A percentile compares a stretch with the other conserved stretches of the same genome.
phyloP scores from a whole-genome alignment of 1,140 invertebrate genomes.

The Acyrthosiphon pisum region DNA sequence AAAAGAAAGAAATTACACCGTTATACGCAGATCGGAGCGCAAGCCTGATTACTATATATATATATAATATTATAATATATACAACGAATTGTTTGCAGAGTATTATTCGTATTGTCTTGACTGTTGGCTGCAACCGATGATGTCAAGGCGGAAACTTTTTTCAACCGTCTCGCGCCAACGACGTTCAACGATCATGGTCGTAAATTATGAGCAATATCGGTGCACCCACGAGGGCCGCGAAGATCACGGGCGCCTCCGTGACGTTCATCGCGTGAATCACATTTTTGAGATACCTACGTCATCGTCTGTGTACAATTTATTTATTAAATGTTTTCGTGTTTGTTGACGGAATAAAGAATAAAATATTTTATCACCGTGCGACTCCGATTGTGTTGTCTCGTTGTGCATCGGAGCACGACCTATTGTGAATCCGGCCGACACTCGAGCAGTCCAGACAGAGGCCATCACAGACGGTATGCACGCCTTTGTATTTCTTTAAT shows the following conservation, averaged over 20 bases:
- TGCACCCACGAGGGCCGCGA: neutral
- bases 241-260: neutral
- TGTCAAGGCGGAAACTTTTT: neutral
- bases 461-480: neutral
- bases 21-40: neutral
- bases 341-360: constrained; percentile 8
- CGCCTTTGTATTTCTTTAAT: neutral
- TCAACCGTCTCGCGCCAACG: neutral
- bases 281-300: neutral
- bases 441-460: neutral
- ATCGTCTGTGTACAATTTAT: neutral
- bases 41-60: neutral
- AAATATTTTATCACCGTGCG: neutral
- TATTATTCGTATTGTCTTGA: neutral
- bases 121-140: neutral
- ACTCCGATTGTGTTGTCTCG: neutral
- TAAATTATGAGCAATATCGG: neutral
- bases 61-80: neutral
- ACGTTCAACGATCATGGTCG: neutral
- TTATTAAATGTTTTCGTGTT: constrained; percentile 3
- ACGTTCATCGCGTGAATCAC: neutral
- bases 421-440: neutral
- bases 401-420: neutral
- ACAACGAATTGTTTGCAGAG: neutral
- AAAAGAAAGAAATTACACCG: neutral